Percentiles rank a stretch among this genome's conserved stretches.
Evolutionary conservation across 2,888 invertebrate species (phyloP).

Genomic region (Synergus umbraculus): DNA sequence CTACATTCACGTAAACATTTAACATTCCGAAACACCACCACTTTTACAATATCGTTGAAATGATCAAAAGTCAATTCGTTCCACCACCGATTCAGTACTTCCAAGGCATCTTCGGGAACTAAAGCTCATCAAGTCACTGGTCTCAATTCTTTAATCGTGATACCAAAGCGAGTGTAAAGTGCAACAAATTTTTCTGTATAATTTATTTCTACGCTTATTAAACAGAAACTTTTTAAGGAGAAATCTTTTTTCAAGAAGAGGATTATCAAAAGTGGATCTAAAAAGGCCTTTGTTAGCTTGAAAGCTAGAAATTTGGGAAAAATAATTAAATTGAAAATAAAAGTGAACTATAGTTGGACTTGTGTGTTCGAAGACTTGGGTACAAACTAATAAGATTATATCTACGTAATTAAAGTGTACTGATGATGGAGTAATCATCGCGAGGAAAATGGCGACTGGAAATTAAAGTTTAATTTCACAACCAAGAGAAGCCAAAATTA

Average conservation of each 20-base stretch:
- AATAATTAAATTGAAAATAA: neutral
- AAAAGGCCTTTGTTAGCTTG: neutral
- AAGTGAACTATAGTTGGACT: too few relatives aligned
- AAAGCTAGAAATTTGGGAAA: neutral
- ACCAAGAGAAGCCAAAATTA: neutral
- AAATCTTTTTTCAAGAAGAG: neutral
- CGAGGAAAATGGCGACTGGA: slow-evolving; percentile 38
- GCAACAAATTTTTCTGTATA: neutral
- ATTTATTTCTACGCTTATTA: neutral
- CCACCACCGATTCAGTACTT: slow-evolving; percentile 34
- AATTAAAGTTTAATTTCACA: neutral
- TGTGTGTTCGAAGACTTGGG: neutral
- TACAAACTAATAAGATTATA: slow-evolving; percentile 27
- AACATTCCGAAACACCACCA: slow-evolving; percentile 22
- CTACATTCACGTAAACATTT: neutral
- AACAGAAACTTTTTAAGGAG: too few relatives aligned
- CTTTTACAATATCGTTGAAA: slow-evolving; percentile 31
- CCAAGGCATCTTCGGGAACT: slow-evolving; percentile 27
- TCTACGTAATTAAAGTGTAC: neutral
- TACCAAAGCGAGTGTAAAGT: slow-evolving; percentile 2
- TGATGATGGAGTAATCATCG: neutral
- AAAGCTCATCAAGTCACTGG: neutral
- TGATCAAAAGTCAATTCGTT: slow-evolving; percentile 39
- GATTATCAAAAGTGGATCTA: neutral
- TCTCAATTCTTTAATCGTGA: neutral